phyloP scores from a whole-genome alignment of 2,797 vertebrate genomes.

The Protonibea diacanthus region DNA sequence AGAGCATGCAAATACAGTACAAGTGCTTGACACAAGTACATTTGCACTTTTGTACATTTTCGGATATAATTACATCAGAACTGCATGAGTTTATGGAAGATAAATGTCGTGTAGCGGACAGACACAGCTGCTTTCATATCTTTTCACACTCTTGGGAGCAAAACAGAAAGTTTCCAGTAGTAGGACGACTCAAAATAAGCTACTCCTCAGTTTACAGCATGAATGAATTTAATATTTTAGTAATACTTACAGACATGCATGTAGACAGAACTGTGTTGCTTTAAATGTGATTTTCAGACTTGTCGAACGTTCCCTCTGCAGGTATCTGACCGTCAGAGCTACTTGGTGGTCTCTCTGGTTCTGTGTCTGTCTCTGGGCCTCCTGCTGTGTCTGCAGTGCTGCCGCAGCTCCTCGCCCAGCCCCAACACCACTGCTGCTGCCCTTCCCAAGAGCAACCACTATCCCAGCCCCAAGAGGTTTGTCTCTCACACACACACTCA shows the following conservation, averaged over 20 bases:
- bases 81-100: background rate
- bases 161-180: background rate
- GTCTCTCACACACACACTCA: background rate
- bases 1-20: background rate
- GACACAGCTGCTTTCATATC: background rate
- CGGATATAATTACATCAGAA: background rate
- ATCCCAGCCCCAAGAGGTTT: constrained; percentile 97
- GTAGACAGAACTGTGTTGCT: background rate
- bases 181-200: background rate
- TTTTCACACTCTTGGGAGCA: background rate
- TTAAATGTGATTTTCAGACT: background rate
- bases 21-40: background rate
- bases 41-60: background rate
- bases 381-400: constrained; percentile 93
- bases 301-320: constrained; percentile 62
- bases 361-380: constrained; percentile 92
- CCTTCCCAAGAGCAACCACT: constrained; percentile 94
- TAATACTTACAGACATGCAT: background rate
- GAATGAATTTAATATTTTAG: background rate
- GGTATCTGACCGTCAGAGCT: constrained; percentile 96
- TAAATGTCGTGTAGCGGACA: background rate
- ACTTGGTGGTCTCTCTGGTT: constrained; percentile 92
- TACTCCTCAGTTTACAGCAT: too few species aligned
- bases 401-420: constrained; percentile 84
- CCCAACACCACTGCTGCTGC: constrained; percentile 80